Evolutionary conservation across 2,113 vertebrate genomes (phyloP).

Genomic region (Chionomys nivalis): DNA sequence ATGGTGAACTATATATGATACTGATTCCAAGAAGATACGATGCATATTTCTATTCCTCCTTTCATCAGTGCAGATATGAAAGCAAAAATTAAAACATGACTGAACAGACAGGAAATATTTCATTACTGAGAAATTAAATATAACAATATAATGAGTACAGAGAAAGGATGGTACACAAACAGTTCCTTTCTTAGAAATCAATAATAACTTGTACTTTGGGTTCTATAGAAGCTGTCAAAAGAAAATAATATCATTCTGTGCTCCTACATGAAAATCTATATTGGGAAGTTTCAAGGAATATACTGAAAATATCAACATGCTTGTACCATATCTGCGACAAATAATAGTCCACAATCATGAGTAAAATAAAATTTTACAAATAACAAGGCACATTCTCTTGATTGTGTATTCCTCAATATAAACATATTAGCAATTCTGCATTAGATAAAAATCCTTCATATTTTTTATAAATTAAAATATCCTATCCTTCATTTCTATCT

Average conservation of each 20-base stretch:
- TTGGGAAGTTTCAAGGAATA: not conserved
- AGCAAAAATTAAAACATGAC: not conserved
- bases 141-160: not conserved
- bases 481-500: not conserved
- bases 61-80: not conserved
- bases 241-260: not conserved
- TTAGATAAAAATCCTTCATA: not conserved
- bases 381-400: not conserved
- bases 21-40: not conserved
- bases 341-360: not conserved
- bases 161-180: not conserved
- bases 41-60: not conserved
- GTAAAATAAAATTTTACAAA: not conserved
- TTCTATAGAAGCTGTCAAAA: not conserved
- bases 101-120: not conserved
- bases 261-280: not conserved
- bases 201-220: not conserved
- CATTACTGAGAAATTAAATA: not conserved
- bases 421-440: not conserved
- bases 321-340: not conserved
- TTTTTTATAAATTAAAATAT: not conserved
- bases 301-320: not conserved
- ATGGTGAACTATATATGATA: not conserved
- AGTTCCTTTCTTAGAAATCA: not conserved
- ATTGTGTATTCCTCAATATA: not conserved